Base-by-base conservation (phyloP, 2,797 vertebrate genomes). In the Enteromius trimaculatus region DNA sequence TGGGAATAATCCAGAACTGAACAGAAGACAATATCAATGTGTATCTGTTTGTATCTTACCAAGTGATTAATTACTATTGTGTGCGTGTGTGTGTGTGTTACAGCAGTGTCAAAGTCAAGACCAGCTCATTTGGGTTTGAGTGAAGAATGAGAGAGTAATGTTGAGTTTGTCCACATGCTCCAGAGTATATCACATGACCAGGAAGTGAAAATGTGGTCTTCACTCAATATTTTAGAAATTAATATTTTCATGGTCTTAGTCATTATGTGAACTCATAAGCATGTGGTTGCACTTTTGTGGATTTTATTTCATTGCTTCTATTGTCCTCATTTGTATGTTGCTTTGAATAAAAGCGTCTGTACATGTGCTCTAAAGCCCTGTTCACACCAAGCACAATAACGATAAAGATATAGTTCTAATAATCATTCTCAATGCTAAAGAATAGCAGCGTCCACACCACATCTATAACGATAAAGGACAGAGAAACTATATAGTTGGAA, bases 1-100 rank as follows among this genome's bases (percentile, higher is more conserved):
- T 98, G 85, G 97, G 98, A 84, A 98, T 95, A 90, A 98, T 98
- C 98, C 98, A 99, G 90, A 96, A 88, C 95, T 96, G 81, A 55
- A 88, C 19, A 69, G 66, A 85, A 23, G 34, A 85, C 49, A 47
- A 53, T 51, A 47, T 23, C 37, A 42, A n/a, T 77, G 17, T 26
- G 44, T 51, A 49, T 51, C 11, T 31, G 9, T 23, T 60, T 17
- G 74, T 16, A 17, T 76, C 14, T 42, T 58, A n/a, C 29, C 13
- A 6, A 44, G 19, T 72, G 9, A 21, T 51, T 29, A 1, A 70
- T 70, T 1, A 16, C 42, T 26, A 16, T 51, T 51, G 51, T 21
- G 51, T 53, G 51, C 11, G 29, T 7, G 13, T 65, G 17, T 44
- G 0, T 47, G 39, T 31, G 26, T 34, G 31, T 53, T 34, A 34